Evolutionary conservation across 2,797 vertebrate species (phyloP), one percentile per base, ranked within the genome.

Genomic region (Lates japonicus): DNA sequence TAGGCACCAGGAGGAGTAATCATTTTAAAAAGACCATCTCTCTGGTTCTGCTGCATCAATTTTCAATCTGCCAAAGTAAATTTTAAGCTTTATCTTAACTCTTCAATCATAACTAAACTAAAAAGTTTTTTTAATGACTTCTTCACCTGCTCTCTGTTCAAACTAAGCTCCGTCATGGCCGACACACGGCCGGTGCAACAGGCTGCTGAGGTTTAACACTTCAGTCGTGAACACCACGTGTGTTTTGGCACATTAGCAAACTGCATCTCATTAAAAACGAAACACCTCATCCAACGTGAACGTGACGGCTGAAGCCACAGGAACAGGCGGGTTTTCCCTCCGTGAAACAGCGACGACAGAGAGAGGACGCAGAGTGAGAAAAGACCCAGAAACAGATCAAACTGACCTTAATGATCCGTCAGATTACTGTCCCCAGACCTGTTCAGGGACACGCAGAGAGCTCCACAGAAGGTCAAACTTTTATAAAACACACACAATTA

Each of bases 401-500:
- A 59, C 33, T 33, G 20, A 44, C 54, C 37, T 54, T 2, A 29
- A 29, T 29, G 25, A 72, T 59, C 5, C 76, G 71, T 39, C 58
- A 31, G 57, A 61, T 76, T 49, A 37, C 63, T 12, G 76, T 73
- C 73, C 65, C 33, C 52, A 62, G 62, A 87, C 55, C 57, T 25
- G 62, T 39, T 58, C 72, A 62, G 70, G 66, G 63, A 80, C 71
- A 52, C 12, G 54, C 58, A 44, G 54, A 59, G 16, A 55, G 29
- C 74, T 16, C 75, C 75, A 74, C 61, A 66, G 8, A 64, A 73
- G 62, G 70, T 59, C 33, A 61, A 70, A 81, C 71, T 13, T 22
- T 70, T 80, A 87, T 39, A 88, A 86, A 90, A 88, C 75, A 90
- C 72, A 55, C 44, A 78, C 22, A 78, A 61, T 82, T 80, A 75